These are phyloP conservation scores for Speoplatyrhinus poulsoni DNA, from an alignment of 2,113 vertebrate genomes.

Conservation along the genomic window DNA sequence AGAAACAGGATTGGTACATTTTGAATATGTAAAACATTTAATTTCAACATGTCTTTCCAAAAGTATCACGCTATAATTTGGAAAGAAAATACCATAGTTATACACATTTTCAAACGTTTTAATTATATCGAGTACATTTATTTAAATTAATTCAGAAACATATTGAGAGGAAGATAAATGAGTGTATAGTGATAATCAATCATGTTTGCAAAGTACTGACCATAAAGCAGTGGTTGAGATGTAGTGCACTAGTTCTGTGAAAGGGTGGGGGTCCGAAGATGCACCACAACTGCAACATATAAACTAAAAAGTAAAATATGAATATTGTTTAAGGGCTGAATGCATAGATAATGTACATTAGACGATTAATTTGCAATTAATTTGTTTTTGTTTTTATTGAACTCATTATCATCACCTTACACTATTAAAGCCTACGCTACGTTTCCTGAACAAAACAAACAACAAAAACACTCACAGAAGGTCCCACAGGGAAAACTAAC, in stretches of 20 bases:
- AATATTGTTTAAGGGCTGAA: background rate
- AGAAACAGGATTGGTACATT: background rate
- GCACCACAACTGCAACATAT: slow-evolving; percentile 95
- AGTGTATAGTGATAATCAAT: no score
- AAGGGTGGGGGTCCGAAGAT: slow-evolving; percentile 94
- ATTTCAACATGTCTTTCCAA: no score
- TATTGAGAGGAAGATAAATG: no score
- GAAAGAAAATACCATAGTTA: no score
- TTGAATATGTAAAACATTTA: background rate
- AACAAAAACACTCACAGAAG: no score
- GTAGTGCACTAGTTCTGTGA: slow-evolving; percentile 95
- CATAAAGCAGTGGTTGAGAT: slow-evolving; percentile 96
- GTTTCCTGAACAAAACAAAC: no score
- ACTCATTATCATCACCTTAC: background rate
- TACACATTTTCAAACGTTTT: no score
- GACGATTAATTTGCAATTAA: background rate
- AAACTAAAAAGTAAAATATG: slow-evolving; percentile 77
- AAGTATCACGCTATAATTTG: no score
- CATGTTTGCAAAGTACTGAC: slow-evolving; percentile 74
- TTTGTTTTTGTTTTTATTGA: background rate
- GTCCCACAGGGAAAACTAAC: no score
- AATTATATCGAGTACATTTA: no score
- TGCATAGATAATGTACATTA: background rate
- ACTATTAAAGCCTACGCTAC: background rate
- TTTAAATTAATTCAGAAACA: no score